Evolutionary conservation across 2,113 vertebrate species (phyloP).

Genomic region (Thunnus thynnus): DNA sequence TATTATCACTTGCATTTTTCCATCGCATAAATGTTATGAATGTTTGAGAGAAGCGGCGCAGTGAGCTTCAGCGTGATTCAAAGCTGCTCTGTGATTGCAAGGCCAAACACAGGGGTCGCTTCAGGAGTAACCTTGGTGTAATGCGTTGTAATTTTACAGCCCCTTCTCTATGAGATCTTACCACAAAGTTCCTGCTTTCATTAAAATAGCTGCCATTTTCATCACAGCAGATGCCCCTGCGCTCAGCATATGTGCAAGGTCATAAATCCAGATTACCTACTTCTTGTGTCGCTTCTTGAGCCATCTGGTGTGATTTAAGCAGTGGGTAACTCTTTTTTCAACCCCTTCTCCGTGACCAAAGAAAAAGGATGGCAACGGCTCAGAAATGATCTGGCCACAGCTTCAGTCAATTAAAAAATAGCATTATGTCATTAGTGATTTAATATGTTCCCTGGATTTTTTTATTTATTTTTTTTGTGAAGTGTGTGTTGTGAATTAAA

Average conservation of each 20-base stretch:
- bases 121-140: conserved; percentile 48
- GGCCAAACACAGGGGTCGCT: conserved; percentile 19
- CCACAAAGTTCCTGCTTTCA: conserved; percentile 46
- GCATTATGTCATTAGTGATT: conserved; percentile 40
- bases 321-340: conserved; percentile 22
- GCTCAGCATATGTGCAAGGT: conserved; percentile 68
- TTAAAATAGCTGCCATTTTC: conserved; percentile 56
- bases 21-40: background rate
- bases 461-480: background rate
- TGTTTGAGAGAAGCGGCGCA: background rate
- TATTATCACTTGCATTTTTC: conserved; percentile 1
- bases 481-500: background rate
- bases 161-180: conserved; percentile 21
- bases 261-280: conserved; percentile 82
- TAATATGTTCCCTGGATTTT: conserved; percentile 5
- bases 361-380: conserved; percentile 39
- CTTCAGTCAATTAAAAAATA: conserved; percentile 52
- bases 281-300: conserved; percentile 68
- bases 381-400: conserved; percentile 39
- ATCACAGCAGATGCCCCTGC: conserved; percentile 68
- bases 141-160: conserved; percentile 41
- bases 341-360: conserved; percentile 34
- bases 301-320: conserved; percentile 83
- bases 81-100: background rate
- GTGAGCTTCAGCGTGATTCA: conserved; percentile 22